These are phyloP conservation scores for Astyanax mexicanus DNA, from an alignment of 2,797 vertebrate species.

Conservation along the genomic window DNA sequence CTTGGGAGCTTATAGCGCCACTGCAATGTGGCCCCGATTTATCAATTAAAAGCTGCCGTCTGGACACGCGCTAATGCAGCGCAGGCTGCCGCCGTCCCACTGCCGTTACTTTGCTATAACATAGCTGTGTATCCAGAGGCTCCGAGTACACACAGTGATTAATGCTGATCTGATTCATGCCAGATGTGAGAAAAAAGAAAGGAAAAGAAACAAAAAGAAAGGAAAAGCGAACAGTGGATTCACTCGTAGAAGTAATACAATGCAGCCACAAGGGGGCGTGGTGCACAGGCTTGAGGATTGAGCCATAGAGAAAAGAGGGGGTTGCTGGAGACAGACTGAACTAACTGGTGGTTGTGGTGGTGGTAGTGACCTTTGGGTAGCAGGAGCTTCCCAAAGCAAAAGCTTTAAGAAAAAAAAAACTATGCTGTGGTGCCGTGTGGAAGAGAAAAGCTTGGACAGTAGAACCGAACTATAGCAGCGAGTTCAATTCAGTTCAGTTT, in stretches of 20 bases:
- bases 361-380: constrained; percentile 20
- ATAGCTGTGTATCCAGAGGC: constrained; percentile 42
- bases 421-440: not conserved
- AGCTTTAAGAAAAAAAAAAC: too few species aligned
- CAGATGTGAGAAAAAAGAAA: too few species aligned
- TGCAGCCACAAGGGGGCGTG: constrained; percentile 43
- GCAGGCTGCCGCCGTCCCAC: constrained; percentile 11
- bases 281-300: constrained; percentile 5
- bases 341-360: too few species aligned
- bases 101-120: constrained; percentile 8
- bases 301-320: too few species aligned
- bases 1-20: constrained; percentile 32
- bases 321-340: not conserved
- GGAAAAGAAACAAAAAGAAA: too few species aligned
- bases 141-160: constrained; percentile 24
- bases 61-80: constrained; percentile 38
- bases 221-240: not conserved
- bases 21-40: constrained; percentile 28
- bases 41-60: constrained; percentile 50
- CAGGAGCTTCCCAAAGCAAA: too few species aligned
- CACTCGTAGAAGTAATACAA: constrained; percentile 2
- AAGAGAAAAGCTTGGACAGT: too few species aligned
- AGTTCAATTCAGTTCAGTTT: not conserved
- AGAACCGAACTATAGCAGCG: too few species aligned
- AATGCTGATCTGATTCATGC: constrained; percentile 39